Evolutionary conservation across 2,888 invertebrate genomes (phyloP).

Genomic region (Drosophila cognata): DNA sequence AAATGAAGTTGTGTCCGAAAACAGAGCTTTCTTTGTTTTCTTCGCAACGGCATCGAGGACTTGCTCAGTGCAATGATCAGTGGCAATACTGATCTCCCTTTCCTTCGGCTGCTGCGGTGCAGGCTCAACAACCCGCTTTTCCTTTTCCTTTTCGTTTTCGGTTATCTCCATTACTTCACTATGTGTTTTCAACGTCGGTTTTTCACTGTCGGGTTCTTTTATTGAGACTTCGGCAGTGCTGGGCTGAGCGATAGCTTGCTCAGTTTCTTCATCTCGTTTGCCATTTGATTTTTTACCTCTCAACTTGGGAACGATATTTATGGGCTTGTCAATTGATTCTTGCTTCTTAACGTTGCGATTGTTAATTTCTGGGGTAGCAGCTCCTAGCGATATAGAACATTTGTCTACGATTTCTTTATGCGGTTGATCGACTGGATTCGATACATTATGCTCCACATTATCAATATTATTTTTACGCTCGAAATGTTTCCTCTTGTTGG

Average conservation of each 20-base stretch:
- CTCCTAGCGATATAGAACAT: conserved; percentile 1
- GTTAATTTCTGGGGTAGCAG: conserved; percentile 23
- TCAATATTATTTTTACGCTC: conserved; percentile 56
- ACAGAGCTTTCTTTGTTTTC: conserved; percentile 84
- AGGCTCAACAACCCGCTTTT: background rate
- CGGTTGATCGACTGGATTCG: conserved; percentile 8
- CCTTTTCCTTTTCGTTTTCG: conserved; percentile 19
- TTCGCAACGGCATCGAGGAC: conserved; percentile 83
- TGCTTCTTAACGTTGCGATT: conserved; percentile 34
- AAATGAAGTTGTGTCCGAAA: conserved; percentile 67
- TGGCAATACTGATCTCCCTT: conserved; percentile 13
- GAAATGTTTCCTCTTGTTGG: conserved; percentile 76
- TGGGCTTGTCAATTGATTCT: conserved; percentile 69
- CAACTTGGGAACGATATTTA: conserved; percentile 83
- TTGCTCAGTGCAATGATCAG: conserved; percentile 71
- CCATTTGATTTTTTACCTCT: conserved; percentile 78
- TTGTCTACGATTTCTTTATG: conserved; percentile 24
- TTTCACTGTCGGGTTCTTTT: conserved; percentile 17
- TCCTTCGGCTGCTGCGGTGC: conserved; percentile 14
- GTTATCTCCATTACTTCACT: conserved; percentile 26
- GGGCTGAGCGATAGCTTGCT: conserved; percentile 4
- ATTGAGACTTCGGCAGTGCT: conserved; percentile 3
- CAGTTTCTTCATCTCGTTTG: conserved; percentile 63
- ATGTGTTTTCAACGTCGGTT: background rate
- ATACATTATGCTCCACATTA: conserved; percentile 17